Evolutionary conservation across 2,888 invertebrate species (phyloP), one percentile per base, ranked within the genome.

Genomic region (Bedellia somnulentella): DNA sequence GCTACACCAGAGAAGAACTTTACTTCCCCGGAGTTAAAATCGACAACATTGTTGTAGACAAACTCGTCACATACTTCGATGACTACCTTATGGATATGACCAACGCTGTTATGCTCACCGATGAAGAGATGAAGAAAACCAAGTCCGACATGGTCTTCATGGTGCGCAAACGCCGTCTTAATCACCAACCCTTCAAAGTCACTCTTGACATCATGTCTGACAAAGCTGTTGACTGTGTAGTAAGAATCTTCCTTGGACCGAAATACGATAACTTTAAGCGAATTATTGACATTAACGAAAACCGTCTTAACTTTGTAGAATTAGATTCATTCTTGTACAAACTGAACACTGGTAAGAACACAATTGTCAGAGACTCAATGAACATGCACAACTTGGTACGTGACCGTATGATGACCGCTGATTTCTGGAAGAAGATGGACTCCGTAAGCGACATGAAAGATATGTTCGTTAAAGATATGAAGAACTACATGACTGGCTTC

Each of bases 181-280:
- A 84, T 49, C 82, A 86, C 60, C 67, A 82, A 34, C 80, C 80
- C 18, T 85, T 83, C 70, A 76, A 66, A 42, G 67, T 81, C 28
- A 77, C 76, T 11, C 40, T 83, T 27, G 68, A 73, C 27, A 60
- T 85, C 12, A 40, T 64, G n/a, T 81, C 82, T 18, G 79, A 81
- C 43, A 78, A 80, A 38, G 47, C 68, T 11, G 66, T 62, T 5
- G 79, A 81, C 45, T 79, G 79, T 37, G 80, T 85, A 9, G 79
- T 87, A 3, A 81, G 84, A 36, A 57, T 84, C 3, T 87, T 80
- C 73, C 54, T 86, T 37, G 87, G 85, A 51, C 87, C 87, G 2
- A 86, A 86, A 55, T 77, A 78, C 47, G 83, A 87, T 47, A 53
- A 80, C 35, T 48, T 73, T 30, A 79, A 79, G 27, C 76, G 77